phyloP scores from a whole-genome alignment of 2,888 invertebrate genomes.

The Neocrepidodera transversa region DNA sequence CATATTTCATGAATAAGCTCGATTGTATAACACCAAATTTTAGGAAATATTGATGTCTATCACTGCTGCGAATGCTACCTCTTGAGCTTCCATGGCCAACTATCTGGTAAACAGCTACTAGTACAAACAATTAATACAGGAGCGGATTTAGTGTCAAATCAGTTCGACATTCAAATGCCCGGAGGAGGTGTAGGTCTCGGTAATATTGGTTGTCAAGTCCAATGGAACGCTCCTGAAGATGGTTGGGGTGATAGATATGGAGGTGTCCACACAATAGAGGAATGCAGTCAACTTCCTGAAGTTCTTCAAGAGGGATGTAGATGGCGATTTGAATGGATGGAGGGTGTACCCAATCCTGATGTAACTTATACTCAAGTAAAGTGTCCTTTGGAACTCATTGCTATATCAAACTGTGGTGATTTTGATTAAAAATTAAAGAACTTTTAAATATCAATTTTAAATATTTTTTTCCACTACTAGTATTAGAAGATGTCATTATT shows the following conservation, averaged over 20 bases:
- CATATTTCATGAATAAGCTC: too few relatives aligned
- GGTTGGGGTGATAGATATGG: conserved; percentile 42
- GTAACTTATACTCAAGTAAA: conserved; percentile 37
- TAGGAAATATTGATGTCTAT: conserved; percentile 29
- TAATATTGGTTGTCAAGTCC: conserved; percentile 34
- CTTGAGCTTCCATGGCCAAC: conserved; percentile 34
- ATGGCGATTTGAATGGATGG: conserved; percentile 39
- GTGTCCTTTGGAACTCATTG: conserved; percentile 35
- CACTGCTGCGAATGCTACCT: conserved; percentile 40
- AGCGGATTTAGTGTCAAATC: conserved; percentile 36
- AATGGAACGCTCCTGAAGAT: conserved; percentile 37
- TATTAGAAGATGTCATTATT: too few relatives aligned
- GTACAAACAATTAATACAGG: conserved; percentile 42
- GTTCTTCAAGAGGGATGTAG: conserved; percentile 35
- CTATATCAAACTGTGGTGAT: conserved; percentile 27
- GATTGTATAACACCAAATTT: too few relatives aligned
- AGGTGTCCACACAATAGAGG: conserved; percentile 34
- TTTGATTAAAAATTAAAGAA: conserved; percentile 4
- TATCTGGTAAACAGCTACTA: conserved; percentile 33
- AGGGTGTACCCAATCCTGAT: conserved; percentile 36
- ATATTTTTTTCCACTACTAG: too few relatives aligned
- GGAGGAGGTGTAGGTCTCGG: conserved; percentile 43
- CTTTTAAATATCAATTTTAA: too few relatives aligned
- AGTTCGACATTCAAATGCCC: conserved; percentile 44
- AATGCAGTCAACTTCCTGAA: conserved; percentile 34